phyloP scores from a whole-genome alignment of 2,113 vertebrate species.

The Sinocyclocheilus anshuiensis region DNA sequence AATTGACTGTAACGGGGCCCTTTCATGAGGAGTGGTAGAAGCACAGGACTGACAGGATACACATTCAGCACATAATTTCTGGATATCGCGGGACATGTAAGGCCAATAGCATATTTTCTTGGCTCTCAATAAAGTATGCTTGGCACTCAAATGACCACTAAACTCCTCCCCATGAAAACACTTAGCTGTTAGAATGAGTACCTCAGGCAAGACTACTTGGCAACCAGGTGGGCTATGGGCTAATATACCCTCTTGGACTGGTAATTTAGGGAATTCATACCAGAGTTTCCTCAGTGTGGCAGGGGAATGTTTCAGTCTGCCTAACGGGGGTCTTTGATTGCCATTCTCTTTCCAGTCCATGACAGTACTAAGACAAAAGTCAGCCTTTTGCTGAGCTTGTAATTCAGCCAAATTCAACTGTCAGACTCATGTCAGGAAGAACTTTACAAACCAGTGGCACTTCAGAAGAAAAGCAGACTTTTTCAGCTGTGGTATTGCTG shows the following conservation, averaged over 20 bases:
- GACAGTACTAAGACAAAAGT: not conserved
- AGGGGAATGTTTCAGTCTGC: too few relatives aligned
- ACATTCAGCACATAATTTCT: constrained; percentile 40
- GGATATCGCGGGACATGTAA: constrained; percentile 47
- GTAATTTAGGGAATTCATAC: too few relatives aligned
- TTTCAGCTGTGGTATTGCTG: not conserved
- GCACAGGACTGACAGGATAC: constrained; percentile 1
- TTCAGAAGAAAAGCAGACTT: not conserved
- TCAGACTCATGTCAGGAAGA: not conserved
- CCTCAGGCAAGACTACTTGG: not conserved
- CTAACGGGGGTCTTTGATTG: not conserved
- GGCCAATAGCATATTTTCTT: constrained; percentile 46
- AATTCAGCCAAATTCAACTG: constrained; percentile 16
- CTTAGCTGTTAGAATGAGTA: not conserved
- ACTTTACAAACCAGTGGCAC: not conserved
- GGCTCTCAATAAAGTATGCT: not conserved
- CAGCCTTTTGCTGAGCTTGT: not conserved
- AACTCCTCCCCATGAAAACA: not conserved
- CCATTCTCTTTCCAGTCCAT: not conserved
- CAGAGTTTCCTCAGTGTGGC: too few relatives aligned
- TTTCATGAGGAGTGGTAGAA: constrained; percentile 29
- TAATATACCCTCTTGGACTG: not conserved
- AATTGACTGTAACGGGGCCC: constrained; percentile 40
- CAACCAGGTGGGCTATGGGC: not conserved
- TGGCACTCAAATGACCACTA: not conserved